Base-by-base conservation (phyloP, 2,888 invertebrate genomes). In the Pandemis cinnamomeana region DNA sequence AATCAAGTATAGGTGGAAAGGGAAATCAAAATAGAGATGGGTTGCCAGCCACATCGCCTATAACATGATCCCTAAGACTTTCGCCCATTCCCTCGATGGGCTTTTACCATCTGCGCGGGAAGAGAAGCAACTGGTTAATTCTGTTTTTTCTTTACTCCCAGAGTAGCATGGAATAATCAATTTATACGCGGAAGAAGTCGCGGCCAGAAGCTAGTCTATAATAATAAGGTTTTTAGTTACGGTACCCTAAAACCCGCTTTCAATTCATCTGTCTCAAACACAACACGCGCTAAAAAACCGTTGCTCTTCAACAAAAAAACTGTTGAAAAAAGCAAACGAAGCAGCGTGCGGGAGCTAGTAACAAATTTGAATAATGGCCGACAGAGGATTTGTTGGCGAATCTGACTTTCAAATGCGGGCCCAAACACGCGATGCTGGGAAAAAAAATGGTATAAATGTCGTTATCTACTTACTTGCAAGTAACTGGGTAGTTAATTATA, bases 351-450 rank as follows among this genome's bases (percentile, higher is more conserved):
- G 42, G 44, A 61, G 71, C 74, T 70, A 74, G 67, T 71, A 66
- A 61, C 74, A 71, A 71, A 84, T 84, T 84, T 84, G 82, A 85
- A 83, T 84, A 85, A 84, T 82, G 80, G 79, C 76, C 69, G 71
- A 48, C 68, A 58, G 79, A 77, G 81, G 81, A 81, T 83, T 83
- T 81, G 79, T 81, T 66, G 77, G 75, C 27, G 69, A 81, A 83
- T 84, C 78, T 83, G 82, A 83, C 83, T 80, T 83, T 82, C 82
- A 85, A 84, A 85, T 84, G 72, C 27, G 67, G 72, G 67, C 70
- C 71, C 77, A 75, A 75, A 78, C 78, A 78, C 77, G 77, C 77
- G 51, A 73, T 71, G 67, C 15, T 11, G 75, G 66, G 73, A 75
- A 75, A 44, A 36, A 77, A 77, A 76, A 63, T 75, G 73, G 41